These are phyloP conservation scores for Archips xylosteana DNA, from an alignment of 2,888 invertebrate genomes.

Conservation along the genomic window DNA sequence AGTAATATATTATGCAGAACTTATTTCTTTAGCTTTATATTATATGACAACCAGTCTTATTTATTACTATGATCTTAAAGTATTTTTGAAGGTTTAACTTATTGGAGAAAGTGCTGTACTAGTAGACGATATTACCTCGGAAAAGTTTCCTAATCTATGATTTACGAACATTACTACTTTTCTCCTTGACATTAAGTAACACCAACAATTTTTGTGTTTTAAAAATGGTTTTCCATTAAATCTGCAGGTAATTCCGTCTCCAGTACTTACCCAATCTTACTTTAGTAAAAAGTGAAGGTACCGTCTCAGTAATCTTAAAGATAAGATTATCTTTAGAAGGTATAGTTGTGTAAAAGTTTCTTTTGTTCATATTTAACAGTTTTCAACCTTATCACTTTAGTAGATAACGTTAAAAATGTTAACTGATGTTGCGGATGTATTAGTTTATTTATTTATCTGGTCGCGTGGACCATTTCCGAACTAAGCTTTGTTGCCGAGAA, in stretches of 20 bases:
- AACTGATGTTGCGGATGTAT: slow-evolving; percentile 14
- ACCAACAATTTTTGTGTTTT: not conserved
- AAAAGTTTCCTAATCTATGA: not conserved
- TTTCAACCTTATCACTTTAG: slow-evolving; percentile 27
- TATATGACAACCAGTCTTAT: not conserved
- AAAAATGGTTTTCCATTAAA: not conserved
- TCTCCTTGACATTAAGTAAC: not conserved
- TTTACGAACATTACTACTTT: not conserved
- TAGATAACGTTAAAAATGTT: slow-evolving; percentile 37
- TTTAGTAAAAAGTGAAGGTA: slow-evolving; percentile 55
- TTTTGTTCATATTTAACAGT: slow-evolving; percentile 41
- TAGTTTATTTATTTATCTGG: not conserved
- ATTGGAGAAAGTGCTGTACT: slow-evolving; percentile 5
- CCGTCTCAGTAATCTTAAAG: slow-evolving; percentile 77
- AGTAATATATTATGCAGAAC: not conserved
- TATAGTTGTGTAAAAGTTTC: slow-evolving; percentile 56
- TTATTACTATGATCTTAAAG: slow-evolving; percentile 13
- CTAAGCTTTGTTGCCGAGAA: not conserved
- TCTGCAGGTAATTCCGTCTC: not conserved
- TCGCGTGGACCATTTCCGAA: not conserved
- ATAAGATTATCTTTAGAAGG: slow-evolving; percentile 80
- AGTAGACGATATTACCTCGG: not conserved
- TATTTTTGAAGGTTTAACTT: slow-evolving; percentile 44
- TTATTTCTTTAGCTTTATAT: slow-evolving; percentile 1
- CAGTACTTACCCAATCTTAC: not conserved